Base-by-base conservation (phyloP, 2,797 vertebrate species). In the Channa striata region DNA sequence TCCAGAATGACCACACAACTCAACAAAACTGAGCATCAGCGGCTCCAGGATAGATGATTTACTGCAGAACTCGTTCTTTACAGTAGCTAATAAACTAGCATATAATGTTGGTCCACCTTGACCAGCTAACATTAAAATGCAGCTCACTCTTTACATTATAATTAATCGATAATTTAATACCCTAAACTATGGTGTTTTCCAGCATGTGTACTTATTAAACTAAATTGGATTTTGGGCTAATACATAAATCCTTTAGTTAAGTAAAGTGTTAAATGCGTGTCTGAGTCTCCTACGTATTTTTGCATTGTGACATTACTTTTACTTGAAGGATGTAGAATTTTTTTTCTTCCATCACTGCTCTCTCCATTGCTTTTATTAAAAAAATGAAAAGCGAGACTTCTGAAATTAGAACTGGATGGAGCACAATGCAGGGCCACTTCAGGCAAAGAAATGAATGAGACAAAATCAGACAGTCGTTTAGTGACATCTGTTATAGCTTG, bases 381-480 rank as follows among this genome's bases (percentile, higher is more conserved):
- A 43, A 69, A 84, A 77, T 59, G 59, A n/a, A 36, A 82, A 79
- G 57, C 62, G 51, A 62, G 72, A 47, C 46, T 19, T 68, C 19
- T 36, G 23, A 72, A 68, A 59, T 60, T 20, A 51, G 40, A 71
- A 33, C 10, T 73, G 53, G 42, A 67, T 54, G 48, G 19, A 51
- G 67, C 16, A 70, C 62, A 82, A 59, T 20, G 33, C 34, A 19
- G 52, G 49, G 67, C 34, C 64, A 59, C 76, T 78, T 16, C 59
- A 75, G 52, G 60, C 59, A 37, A 64, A 63, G 17, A 57, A 57
- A 73, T 68, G 19, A 68, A 49, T 78, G 49, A 30, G 37, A 68
- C 42, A 57, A 33, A 49, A 48, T 78, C 63, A 60, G 37, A 58
- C 21, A 34, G 46, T 49, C 40, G 17, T 51, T 14, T 39, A 30